Evolutionary conservation across 2,113 vertebrate species (phyloP).

Genomic region (Catharus fuscescens): DNA sequence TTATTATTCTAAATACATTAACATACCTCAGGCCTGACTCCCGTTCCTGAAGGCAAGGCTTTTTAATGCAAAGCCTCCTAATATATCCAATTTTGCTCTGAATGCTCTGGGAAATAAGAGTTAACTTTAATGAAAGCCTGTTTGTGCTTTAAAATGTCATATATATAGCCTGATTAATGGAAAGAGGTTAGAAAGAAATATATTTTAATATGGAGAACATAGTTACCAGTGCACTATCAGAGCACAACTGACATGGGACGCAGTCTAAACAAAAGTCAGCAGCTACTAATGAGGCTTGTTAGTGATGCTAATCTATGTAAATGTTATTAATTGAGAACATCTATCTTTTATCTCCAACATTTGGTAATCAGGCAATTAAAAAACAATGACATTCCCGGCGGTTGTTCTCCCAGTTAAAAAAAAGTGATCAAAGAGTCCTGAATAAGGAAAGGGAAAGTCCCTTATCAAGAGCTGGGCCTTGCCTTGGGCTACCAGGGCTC

Average conservation of each 20-base stretch:
- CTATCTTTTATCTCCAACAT: constrained; percentile 98
- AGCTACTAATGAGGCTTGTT: constrained; percentile 96
- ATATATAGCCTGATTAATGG: constrained; percentile 74
- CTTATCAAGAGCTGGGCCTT: constrained; percentile 85
- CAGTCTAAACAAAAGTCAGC: constrained; percentile 90
- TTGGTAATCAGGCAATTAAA: constrained; percentile 98
- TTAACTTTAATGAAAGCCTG: constrained; percentile 73
- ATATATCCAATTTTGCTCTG: neutral
- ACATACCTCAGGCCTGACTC: neutral
- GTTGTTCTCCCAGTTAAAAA: constrained; percentile 83
- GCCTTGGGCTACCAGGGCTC: constrained; percentile 90
- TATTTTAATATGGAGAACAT: constrained; percentile 61
- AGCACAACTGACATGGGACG: constrained; percentile 84
- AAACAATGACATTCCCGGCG: constrained; percentile 92
- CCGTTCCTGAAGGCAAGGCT: neutral
- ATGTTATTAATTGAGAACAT: constrained; percentile 99
- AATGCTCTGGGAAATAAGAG: constrained; percentile 43
- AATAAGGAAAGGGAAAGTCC: constrained; percentile 87
- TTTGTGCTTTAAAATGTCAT: constrained; percentile 74
- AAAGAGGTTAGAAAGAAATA: constrained; percentile 78
- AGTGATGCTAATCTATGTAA: constrained; percentile 99
- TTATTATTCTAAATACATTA: neutral
- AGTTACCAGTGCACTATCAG: constrained; percentile 74
- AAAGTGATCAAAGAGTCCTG: constrained; percentile 92
- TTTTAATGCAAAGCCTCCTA: constrained; percentile 23